Evolutionary conservation across 2,888 invertebrate genomes (phyloP).

Genomic region (Melipona bicolor): DNA sequence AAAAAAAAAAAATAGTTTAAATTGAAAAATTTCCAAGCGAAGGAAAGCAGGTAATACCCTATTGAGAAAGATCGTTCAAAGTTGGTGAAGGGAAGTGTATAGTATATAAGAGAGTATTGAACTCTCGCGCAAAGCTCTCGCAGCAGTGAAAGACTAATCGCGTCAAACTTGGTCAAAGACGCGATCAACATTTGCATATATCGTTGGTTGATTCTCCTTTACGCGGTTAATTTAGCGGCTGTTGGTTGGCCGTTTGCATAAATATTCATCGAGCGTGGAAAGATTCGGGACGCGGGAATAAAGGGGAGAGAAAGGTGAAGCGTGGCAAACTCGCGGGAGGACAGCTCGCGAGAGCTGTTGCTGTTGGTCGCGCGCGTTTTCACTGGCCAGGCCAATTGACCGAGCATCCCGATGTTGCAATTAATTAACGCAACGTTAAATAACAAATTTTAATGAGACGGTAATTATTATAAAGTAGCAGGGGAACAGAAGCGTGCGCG

Average conservation of each 20-base stretch:
- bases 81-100: too few relatives aligned
- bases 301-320: neutral
- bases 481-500: conserved; percentile 78
- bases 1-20: too few relatives aligned
- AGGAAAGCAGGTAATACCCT: too few relatives aligned
- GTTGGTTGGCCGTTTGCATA: conserved; percentile 27
- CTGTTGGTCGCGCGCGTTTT: conserved; percentile 46
- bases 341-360: conserved; percentile 36
- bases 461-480: conserved; percentile 84
- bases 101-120: too few relatives aligned
- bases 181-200: neutral
- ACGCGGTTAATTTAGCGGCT: conserved; percentile 11
- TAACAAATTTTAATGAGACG: conserved; percentile 84
- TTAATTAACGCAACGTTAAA: conserved; percentile 83
- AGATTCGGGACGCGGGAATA: conserved; percentile 7
- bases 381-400: conserved; percentile 53
- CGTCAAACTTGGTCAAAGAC: neutral
- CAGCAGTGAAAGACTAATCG: neutral
- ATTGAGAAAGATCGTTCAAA: too few relatives aligned
- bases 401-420: conserved; percentile 65
- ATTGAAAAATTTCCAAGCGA: too few relatives aligned
- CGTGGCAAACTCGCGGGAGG: neutral
- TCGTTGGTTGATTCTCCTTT: neutral
- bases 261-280: conserved; percentile 58
- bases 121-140: neutral